These are phyloP conservation scores for Esox masquinongy DNA, from an alignment of 2,797 vertebrate species.

Conservation along the genomic window DNA sequence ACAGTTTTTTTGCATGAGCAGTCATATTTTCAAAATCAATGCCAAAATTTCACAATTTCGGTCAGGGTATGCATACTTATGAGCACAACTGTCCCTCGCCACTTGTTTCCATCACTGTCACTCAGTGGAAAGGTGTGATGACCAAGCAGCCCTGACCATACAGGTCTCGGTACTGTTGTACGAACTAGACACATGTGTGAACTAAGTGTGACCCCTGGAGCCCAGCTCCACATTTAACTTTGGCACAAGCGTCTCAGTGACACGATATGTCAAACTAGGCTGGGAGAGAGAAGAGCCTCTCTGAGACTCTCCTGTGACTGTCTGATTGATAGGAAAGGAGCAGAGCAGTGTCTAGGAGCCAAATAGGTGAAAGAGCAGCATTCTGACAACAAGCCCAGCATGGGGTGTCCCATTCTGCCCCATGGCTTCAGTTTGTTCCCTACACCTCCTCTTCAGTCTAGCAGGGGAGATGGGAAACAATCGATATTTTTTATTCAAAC, in stretches of 20 bases:
- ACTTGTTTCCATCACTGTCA: background rate
- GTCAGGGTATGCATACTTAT: no score
- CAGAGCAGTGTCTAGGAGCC: conserved; percentile 6
- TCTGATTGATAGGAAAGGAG: background rate
- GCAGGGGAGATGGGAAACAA: background rate
- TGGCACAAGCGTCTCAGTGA: background rate
- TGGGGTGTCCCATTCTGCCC: background rate
- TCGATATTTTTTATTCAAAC: background rate
- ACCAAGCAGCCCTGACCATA: background rate
- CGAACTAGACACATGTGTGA: background rate
- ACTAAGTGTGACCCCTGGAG: background rate
- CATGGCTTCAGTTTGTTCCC: background rate
- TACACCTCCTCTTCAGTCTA: background rate
- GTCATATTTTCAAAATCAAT: no score
- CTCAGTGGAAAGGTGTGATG: background rate
- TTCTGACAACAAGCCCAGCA: conserved; percentile 18
- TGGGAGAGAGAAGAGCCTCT: background rate
- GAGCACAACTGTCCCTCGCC: no score
- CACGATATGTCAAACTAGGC: background rate
- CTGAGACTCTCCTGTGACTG: background rate
- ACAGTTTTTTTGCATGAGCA: no score
- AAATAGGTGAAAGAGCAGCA: conserved; percentile 26
- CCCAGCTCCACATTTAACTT: background rate
- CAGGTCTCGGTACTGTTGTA: background rate
- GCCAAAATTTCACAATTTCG: no score